phyloP scores from a whole-genome alignment of 1,140 invertebrate genomes.

The Papilio polytes region DNA sequence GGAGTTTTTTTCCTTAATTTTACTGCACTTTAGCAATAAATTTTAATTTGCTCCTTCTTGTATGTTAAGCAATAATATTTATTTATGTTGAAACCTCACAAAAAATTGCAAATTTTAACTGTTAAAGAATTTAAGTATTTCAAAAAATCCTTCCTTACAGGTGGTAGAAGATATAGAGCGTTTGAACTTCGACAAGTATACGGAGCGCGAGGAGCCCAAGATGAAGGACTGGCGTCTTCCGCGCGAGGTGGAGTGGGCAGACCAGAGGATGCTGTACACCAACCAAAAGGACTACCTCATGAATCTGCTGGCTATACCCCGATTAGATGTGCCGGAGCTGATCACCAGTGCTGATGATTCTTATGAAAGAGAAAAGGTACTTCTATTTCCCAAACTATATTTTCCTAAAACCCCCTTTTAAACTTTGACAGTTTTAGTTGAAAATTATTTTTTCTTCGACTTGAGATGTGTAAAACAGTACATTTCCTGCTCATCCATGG shows the following conservation, averaged over 20 bases:
- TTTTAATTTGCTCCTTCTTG: too few relatives aligned
- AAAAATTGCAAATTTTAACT: too few relatives aligned
- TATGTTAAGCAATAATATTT: too few relatives aligned
- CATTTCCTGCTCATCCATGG: too few relatives aligned
- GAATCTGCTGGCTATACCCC: conserved; percentile 84
- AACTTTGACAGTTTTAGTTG: too few relatives aligned
- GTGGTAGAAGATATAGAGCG: conserved; percentile 93
- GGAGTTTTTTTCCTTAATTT: too few relatives aligned
- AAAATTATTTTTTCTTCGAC: too few relatives aligned
- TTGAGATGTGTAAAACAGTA: too few relatives aligned
- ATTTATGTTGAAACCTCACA: too few relatives aligned
- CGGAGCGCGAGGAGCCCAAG: conserved; percentile 85
- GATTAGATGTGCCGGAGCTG: conserved; percentile 87
- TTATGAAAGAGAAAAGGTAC: conserved; percentile 60
- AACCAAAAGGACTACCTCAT: conserved; percentile 85
- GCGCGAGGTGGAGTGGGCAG: conserved; percentile 86
- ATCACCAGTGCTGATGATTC: conserved; percentile 83
- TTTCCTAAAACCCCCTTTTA: too few relatives aligned
- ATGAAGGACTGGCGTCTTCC: conserved; percentile 90
- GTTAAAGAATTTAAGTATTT: too few relatives aligned
- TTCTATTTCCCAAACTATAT: neutral
- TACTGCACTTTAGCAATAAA: too few relatives aligned
- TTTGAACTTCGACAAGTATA: conserved; percentile 88
- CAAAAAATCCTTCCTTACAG: conserved; percentile 44
- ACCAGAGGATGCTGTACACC: conserved; percentile 85